A percentile compares a stretch with the other conserved stretches of the same genome.
phyloP scores from a whole-genome alignment of 2,888 invertebrate species.

The Sphecodes monilicornis region DNA sequence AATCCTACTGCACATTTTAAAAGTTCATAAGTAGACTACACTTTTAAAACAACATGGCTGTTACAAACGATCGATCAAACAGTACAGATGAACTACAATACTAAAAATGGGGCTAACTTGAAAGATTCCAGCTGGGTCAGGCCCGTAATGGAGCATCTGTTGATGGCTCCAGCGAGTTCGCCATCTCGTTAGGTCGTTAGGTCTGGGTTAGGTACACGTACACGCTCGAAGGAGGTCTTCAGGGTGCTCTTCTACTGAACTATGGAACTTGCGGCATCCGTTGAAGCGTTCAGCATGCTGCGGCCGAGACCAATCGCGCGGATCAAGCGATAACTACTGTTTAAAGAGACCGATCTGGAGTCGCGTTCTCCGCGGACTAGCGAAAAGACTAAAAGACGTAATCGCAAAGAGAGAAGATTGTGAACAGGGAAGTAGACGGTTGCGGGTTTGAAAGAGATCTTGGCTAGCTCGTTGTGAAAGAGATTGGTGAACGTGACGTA shows the following conservation, averaged over 20 bases:
- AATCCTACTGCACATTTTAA: too few species aligned
- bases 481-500: conserved; percentile 4
- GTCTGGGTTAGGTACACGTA: too few species aligned
- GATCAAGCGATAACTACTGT: not conserved
- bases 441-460: not conserved
- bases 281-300: conserved; percentile 16
- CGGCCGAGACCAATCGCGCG: conserved; percentile 14
- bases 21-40: too few species aligned
- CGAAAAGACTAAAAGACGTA: conserved; percentile 1
- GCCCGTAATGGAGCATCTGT: not conserved
- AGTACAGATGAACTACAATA: not conserved
- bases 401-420: not conserved
- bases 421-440: not conserved
- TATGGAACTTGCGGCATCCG: conserved; percentile 3
- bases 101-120: not conserved
- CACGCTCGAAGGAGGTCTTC: conserved; percentile 1
- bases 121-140: not conserved
- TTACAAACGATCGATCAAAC: not conserved
- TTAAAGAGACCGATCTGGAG: not conserved
- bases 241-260: not conserved
- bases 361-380: conserved; percentile 3
- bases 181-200: conserved; percentile 3
- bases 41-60: not conserved
- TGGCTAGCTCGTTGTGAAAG: not conserved
- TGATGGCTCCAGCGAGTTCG: not conserved